Conservation (phyloP, 2,888 invertebrate genomes). For the Thymelicus lineola region DNA sequence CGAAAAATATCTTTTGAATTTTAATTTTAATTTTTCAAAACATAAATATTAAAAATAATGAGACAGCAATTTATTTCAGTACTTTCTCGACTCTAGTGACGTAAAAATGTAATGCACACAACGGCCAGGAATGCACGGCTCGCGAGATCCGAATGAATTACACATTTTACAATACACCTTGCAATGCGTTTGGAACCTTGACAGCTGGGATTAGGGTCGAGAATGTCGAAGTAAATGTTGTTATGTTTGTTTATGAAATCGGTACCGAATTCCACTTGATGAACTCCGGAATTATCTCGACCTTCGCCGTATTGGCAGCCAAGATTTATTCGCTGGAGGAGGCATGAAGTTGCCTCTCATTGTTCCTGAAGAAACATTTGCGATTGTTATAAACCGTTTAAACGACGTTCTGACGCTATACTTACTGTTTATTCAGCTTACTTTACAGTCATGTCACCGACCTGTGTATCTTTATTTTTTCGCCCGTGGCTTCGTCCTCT, state of each 20-base stretch:
- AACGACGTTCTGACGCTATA: not conserved
- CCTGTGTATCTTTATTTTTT: not conserved
- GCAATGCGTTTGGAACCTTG: not conserved
- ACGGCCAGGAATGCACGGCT: conserved; percentile 21
- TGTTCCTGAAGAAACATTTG: conserved; percentile 3
- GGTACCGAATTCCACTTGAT: conserved; percentile 22
- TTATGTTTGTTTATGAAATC: conserved; percentile 22
- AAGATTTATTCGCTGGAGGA: conserved; percentile 11
- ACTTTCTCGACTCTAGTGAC: not conserved
- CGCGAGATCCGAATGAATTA: conserved; percentile 20
- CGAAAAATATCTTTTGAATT: too few relatives aligned
- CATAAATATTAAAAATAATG: not conserved
- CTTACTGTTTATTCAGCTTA: not conserved
- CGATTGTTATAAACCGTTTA: not conserved
- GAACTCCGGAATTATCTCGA: conserved; percentile 30
- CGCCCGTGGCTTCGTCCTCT: too few relatives aligned
- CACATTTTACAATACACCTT: not conserved
- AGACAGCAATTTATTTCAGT: not conserved
- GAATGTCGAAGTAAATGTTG: not conserved
- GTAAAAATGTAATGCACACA: conserved; percentile 20
- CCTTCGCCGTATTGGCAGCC: conserved; percentile 30
- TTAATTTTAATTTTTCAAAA: too few relatives aligned
- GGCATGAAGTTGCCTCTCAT: not conserved
- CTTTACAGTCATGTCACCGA: conserved; percentile 2
- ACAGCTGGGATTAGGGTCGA: conserved; percentile 5